Conservation (phyloP, 2,113 vertebrate genomes). For the Ciconia stormi region DNA sequence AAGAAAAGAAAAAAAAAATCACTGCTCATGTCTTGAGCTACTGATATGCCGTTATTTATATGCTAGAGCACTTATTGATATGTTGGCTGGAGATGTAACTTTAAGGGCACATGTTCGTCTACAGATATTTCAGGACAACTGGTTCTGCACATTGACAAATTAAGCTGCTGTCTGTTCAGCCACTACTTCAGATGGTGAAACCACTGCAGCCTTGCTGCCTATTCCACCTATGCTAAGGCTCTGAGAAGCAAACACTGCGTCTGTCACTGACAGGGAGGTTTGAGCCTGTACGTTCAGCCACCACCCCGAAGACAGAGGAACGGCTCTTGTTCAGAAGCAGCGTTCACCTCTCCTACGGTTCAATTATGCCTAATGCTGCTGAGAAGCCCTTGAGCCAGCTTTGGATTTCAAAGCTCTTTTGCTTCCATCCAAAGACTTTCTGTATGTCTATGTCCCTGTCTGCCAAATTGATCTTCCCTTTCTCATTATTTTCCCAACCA, state of each 20-base stretch:
- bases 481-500: neutral
- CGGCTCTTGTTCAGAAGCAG: neutral
- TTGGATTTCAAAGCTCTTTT: neutral
- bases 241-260: neutral
- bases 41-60: neutral
- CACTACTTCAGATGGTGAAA: neutral
- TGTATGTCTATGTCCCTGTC: neutral
- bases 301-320: neutral
- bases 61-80: neutral
- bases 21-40: neutral
- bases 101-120: neutral
- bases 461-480: neutral
- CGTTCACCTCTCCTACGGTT: neutral
- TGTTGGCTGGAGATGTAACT: neutral
- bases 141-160: neutral
- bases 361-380: neutral
- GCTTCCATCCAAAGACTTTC: neutral
- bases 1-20: neutral
- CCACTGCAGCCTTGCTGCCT: neutral
- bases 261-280: neutral
- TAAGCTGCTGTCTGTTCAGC: neutral
- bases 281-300: fast-evolving
- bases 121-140: neutral
- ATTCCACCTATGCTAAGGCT: neutral
- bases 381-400: neutral